Evolutionary conservation across 2,888 invertebrate species (phyloP).

Genomic region (Plebejus argus): DNA sequence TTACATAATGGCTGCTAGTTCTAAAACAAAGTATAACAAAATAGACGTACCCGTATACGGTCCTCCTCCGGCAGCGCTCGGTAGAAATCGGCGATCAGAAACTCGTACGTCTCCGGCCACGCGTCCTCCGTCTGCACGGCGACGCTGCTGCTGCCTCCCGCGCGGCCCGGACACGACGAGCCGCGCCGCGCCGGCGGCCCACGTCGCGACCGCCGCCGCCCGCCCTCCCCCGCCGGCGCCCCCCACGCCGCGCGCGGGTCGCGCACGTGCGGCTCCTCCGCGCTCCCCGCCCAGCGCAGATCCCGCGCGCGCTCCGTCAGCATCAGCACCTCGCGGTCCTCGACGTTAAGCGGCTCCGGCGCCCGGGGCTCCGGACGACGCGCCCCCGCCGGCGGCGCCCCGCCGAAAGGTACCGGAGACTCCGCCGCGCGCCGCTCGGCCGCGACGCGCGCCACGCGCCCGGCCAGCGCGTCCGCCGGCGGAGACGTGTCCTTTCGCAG

Average conservation of each 20-base stretch:
- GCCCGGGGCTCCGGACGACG: constrained; percentile 57
- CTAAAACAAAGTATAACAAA: too few relatives aligned
- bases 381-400: constrained; percentile 60
- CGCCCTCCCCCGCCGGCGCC: constrained; percentile 39
- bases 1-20: too few relatives aligned
- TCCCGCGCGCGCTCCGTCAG: constrained; percentile 63
- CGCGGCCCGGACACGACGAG: constrained; percentile 39
- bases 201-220: constrained; percentile 43
- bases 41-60: constrained; percentile 51
- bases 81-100: constrained; percentile 86
- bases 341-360: constrained; percentile 56
- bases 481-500: constrained; percentile 78
- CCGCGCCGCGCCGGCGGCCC: constrained; percentile 39
- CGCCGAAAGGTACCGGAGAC: constrained; percentile 71
- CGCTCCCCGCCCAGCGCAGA: constrained; percentile 40
- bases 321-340: constrained; percentile 78
- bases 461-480: constrained; percentile 53
- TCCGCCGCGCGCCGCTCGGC: constrained; percentile 71
- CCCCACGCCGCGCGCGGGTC: constrained; percentile 40
- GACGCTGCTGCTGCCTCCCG: constrained; percentile 43
- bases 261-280: constrained; percentile 39
- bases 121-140: constrained; percentile 85
- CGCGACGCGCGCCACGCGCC: constrained; percentile 72
- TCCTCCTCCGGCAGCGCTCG: constrained; percentile 58
- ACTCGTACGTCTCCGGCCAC: constrained; percentile 88